Evolutionary conservation across 1,140 invertebrate genomes (phyloP), one percentile per base, ranked within the genome.

Genomic region (Drosophila pruinosa): DNA sequence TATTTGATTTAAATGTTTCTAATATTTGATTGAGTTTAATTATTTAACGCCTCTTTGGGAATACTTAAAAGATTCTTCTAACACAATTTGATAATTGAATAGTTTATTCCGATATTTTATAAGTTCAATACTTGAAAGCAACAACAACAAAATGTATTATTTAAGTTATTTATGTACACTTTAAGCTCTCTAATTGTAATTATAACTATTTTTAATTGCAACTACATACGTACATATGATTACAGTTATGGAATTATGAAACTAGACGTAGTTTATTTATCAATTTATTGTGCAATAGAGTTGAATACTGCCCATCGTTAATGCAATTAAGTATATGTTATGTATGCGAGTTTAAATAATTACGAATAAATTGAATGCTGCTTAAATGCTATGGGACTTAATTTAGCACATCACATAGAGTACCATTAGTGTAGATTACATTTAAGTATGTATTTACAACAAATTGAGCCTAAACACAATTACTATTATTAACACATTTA

Each of bases 351-450:
- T 50, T 21, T 12, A 15, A 31, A 36, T 10, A 56, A 56, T 64
- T 26, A 21, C 14, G 15, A 34, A 14, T 34, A 34, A 43, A 31
- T 50, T 34, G 24, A 48, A 59, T 68, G 56, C 34, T n/a, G n/a
- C 56, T 59, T 68, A 68, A 38, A 38, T 34, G 17, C 50, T 63
- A 63, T 4, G 24, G 5, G 2, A 48, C 68, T 65, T 52, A 68
- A 43, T 52, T 57, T n/a, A 56, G 21, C 68, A 71, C 68, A 71
- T 71, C 68, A 71, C 68, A 71, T 64, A 50, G 24, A 71, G 19
- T 47, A 64, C 22, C 47, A 31, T n/a, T 50, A 53, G 58, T 38
- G 58, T 62, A 26, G 58, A 36, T 53, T 38, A 69, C 21, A 54
- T 4, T 36, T 38, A 24, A 7, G 19, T 45, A 12, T 17, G 36